phyloP scores from a whole-genome alignment of 1,140 invertebrate species.

The Anoplophora glabripennis region DNA sequence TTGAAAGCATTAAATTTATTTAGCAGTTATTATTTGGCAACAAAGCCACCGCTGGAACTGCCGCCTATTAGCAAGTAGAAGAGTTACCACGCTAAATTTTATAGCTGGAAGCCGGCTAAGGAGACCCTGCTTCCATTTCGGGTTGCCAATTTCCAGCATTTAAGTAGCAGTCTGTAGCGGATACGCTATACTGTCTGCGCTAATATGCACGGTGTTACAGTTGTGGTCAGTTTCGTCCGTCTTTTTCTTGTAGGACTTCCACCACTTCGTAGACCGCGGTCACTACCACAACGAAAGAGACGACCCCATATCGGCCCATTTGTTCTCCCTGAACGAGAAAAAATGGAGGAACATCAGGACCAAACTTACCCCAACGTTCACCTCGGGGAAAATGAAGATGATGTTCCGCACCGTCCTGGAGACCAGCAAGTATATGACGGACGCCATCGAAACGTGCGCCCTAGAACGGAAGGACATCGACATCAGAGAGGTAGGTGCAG shows the following conservation, averaged over 20 bases:
- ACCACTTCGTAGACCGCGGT: conserved; percentile 51
- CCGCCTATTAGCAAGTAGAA: too few species aligned
- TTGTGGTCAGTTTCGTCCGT: not conserved
- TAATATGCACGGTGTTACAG: not conserved
- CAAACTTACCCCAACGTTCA: conserved; percentile 53
- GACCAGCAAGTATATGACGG: conserved; percentile 41
- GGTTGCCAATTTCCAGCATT: too few species aligned
- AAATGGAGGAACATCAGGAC: conserved; percentile 52
- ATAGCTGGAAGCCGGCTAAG: too few species aligned
- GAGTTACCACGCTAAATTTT: too few species aligned
- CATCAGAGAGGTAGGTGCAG: conserved; percentile 45
- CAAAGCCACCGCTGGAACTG: too few species aligned
- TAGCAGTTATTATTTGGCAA: too few species aligned
- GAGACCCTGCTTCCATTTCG: too few species aligned
- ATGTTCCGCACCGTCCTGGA: conserved; percentile 45
- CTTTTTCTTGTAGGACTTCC: conserved; percentile 45
- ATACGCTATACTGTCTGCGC: too few species aligned
- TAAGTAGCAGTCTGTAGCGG: too few species aligned
- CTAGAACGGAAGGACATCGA: conserved; percentile 46
- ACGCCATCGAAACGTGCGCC: conserved; percentile 34
- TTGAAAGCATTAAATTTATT: too few species aligned
- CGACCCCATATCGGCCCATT: conserved; percentile 51
- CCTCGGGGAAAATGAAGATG: conserved; percentile 52
- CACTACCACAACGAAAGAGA: conserved; percentile 46
- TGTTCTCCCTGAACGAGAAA: conserved; percentile 50